Evolutionary conservation across 1,140 invertebrate species (phyloP).

Genomic region (Drosophila repletoides): DNA sequence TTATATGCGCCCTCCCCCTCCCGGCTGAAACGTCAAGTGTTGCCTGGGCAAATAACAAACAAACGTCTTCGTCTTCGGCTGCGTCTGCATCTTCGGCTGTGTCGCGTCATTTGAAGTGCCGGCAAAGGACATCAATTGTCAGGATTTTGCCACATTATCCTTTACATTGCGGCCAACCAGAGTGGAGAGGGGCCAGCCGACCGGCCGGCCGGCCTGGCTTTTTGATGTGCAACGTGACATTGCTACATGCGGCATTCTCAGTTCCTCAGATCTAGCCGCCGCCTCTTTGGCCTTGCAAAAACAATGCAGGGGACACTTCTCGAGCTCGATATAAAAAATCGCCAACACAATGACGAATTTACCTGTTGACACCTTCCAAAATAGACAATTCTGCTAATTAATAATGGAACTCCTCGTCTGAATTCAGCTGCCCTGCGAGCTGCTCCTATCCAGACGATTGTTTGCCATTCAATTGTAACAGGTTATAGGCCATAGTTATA

Average conservation of each 20-base stretch:
- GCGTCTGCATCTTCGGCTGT: constrained; percentile 5
- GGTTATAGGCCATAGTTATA: constrained; percentile 29
- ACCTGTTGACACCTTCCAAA: constrained; percentile 76
- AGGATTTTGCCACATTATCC: constrained; percentile 80
- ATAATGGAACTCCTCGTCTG: constrained; percentile 47
- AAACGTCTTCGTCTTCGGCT: constrained; percentile 19
- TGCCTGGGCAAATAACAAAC: constrained; percentile 61
- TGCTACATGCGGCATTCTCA: constrained; percentile 52
- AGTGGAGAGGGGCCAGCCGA: too few relatives aligned
- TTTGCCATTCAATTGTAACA: constrained; percentile 62
- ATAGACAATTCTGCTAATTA: constrained; percentile 74
- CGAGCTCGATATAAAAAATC: constrained; percentile 33
- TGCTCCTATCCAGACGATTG: constrained; percentile 11
- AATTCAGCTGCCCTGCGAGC: constrained; percentile 15
- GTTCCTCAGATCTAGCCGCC: constrained; percentile 65
- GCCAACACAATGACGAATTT: constrained; percentile 66
- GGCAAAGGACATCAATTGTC: constrained; percentile 68
- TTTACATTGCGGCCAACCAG: constrained; percentile 56
- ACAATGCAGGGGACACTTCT: constrained; percentile 45
- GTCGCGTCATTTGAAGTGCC: constrained; percentile 67
- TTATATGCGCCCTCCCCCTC: constrained; percentile 67
- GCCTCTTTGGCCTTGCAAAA: constrained; percentile 57
- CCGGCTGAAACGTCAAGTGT: constrained; percentile 58
- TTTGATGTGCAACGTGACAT: constrained; percentile 75
- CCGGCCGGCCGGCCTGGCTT: constrained; percentile 39